Conservation (phyloP, 2,797 vertebrate genomes). For the Ctenopoma kingsleyae region DNA sequence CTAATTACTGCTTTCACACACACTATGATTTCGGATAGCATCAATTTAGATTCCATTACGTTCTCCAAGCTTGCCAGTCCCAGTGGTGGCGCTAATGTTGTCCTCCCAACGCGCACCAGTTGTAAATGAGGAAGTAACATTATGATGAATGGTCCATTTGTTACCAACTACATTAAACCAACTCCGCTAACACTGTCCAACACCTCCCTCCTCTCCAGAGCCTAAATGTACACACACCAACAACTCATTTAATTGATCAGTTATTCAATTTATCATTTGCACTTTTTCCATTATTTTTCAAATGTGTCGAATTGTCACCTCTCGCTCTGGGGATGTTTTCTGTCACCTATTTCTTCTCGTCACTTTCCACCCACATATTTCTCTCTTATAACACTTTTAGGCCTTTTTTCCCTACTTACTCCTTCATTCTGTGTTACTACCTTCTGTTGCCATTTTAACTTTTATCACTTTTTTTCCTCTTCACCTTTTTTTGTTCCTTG, state of each 20-base stretch:
- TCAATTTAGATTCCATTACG: conserved; percentile 74
- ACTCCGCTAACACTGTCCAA: conserved; percentile 50
- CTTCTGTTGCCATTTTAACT: conserved; percentile 40
- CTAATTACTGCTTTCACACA: conserved; percentile 62
- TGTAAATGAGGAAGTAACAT: conserved; percentile 63
- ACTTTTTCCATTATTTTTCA: conserved; percentile 52
- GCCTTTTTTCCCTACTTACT: conserved; percentile 11
- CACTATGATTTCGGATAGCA: conserved; percentile 66
- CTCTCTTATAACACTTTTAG: background rate
- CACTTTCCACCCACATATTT: conserved; percentile 36
- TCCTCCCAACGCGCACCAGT: conserved; percentile 52
- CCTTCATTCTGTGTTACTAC: conserved; percentile 31
- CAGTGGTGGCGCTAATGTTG: conserved; percentile 64
- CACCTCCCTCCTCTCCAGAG: background rate
- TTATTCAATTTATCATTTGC: conserved; percentile 38
- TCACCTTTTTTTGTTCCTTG: background rate
- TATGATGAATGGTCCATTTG: conserved; percentile 75
- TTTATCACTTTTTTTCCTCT: conserved; percentile 31
- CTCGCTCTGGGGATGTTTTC: conserved; percentile 5
- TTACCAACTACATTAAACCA: conserved; percentile 70
- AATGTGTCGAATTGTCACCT: background rate
- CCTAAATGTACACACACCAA: conserved; percentile 18
- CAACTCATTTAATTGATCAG: conserved; percentile 40
- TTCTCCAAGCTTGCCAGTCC: conserved; percentile 51
- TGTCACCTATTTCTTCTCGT: background rate